Percentiles rank a stretch among this genome's conserved stretches.
Conservation (phyloP, 1,140 invertebrate genomes). For the Drosophila pachea region DNA sequence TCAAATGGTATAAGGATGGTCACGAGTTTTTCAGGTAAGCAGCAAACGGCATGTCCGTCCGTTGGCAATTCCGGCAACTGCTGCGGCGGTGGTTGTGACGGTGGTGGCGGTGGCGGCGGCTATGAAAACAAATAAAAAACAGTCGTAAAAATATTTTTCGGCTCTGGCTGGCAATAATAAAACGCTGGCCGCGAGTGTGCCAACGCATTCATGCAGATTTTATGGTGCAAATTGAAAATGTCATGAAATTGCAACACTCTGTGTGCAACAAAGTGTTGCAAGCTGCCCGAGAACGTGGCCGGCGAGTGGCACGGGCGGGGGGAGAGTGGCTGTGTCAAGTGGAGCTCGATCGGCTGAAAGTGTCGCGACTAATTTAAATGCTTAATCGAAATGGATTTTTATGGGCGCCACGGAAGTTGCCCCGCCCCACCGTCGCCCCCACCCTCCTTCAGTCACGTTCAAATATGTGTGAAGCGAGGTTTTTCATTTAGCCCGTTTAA, state of each 20-base stretch:
- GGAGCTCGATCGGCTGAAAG: slow-evolving; percentile 51
- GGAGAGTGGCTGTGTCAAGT: not conserved
- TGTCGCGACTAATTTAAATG: slow-evolving; percentile 78
- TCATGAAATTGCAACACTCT: slow-evolving; percentile 71
- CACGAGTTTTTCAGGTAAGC: slow-evolving; percentile 86
- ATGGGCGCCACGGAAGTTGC: slow-evolving; percentile 58
- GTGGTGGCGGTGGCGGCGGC: no score
- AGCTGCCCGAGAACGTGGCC: not conserved
- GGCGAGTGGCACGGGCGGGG: not conserved
- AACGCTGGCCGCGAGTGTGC: slow-evolving; percentile 46
- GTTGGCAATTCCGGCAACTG: slow-evolving; percentile 14
- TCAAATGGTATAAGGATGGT: slow-evolving; percentile 90
- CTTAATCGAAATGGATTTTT: slow-evolving; percentile 78
- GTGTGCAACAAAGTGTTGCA: slow-evolving; percentile 56
- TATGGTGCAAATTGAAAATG: slow-evolving; percentile 76
- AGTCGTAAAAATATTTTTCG: slow-evolving; percentile 70
- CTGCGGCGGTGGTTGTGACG: no score
- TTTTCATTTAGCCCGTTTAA: slow-evolving; percentile 76
- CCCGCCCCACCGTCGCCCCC: not conserved
- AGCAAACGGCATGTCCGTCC: not conserved
- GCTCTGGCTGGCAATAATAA: slow-evolving; percentile 66
- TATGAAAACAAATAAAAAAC: slow-evolving; percentile 62
- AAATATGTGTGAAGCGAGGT: slow-evolving; percentile 72
- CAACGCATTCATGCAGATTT: slow-evolving; percentile 75
- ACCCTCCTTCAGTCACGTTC: slow-evolving; percentile 4